These are phyloP conservation scores for Gymnoscopelus microlampas DNA, from an alignment of 2,797 vertebrate genomes.

Conservation along the genomic window DNA sequence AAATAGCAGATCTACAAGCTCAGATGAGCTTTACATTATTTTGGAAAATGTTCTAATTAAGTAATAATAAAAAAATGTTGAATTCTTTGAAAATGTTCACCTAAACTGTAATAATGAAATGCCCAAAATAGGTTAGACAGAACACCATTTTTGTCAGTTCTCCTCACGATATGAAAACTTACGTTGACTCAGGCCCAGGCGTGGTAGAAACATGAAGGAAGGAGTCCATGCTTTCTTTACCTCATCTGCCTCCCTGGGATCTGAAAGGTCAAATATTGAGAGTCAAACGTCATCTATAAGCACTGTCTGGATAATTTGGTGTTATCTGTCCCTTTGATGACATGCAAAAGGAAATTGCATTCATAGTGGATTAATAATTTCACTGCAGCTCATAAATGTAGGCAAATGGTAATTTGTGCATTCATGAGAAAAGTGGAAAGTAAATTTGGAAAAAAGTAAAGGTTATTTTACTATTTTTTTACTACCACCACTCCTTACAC, in stretches of 20 bases:
- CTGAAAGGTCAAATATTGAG: slow-evolving; percentile 58
- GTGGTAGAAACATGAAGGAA: slow-evolving; percentile 45
- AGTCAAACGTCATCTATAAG: slow-evolving; percentile 24
- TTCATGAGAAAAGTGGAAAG: slow-evolving; percentile 26
- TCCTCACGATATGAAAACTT: slow-evolving; percentile 13
- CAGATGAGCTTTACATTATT: too few species aligned
- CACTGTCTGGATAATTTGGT: slow-evolving; percentile 12
- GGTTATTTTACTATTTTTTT: slow-evolving; percentile 39
- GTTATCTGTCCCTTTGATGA: slow-evolving; percentile 47
- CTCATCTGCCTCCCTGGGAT: slow-evolving; percentile 42
- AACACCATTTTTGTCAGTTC: too few species aligned
- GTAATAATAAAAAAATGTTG: too few species aligned
- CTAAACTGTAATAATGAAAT: too few species aligned
- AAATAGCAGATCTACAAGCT: neutral
- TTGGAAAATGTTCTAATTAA: too few species aligned
- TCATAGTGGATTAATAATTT: slow-evolving; percentile 39
- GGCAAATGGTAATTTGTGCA: slow-evolving; percentile 47
- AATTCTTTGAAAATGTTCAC: too few species aligned
- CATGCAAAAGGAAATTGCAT: slow-evolving; percentile 37
- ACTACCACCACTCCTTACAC: too few species aligned
- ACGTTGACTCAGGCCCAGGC: slow-evolving; percentile 55
- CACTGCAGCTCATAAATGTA: slow-evolving; percentile 35
- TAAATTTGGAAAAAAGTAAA: slow-evolving; percentile 51
- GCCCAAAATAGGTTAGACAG: too few species aligned
- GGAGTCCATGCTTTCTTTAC: slow-evolving; percentile 59